These are phyloP conservation scores for Tragopan temminckii DNA, from an alignment of 2,797 vertebrate genomes.

Conservation along the genomic window DNA sequence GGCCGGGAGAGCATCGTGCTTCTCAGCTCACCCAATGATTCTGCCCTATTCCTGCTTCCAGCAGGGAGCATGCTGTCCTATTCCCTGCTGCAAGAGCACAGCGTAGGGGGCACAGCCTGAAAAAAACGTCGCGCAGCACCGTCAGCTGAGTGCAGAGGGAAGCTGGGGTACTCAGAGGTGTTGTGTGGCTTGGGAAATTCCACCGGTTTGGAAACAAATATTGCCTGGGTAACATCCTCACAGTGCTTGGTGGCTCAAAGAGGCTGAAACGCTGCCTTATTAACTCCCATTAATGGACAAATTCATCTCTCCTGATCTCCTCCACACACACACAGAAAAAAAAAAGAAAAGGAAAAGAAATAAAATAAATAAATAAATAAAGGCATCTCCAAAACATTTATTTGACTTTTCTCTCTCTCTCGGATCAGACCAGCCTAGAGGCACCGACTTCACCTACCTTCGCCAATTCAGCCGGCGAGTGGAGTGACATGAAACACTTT, in stretches of 20 bases:
- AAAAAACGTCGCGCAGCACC: conserved; percentile 37
- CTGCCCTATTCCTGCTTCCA: background rate
- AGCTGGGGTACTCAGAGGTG: background rate
- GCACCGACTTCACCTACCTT: conserved; percentile 23
- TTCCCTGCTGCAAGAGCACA: conserved; percentile 11
- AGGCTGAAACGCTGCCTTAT: conserved; percentile 26
- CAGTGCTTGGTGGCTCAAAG: conserved; percentile 22
- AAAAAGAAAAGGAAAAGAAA: background rate
- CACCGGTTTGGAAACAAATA: conserved; percentile 33
- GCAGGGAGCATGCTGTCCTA: background rate
- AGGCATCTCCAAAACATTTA: conserved; percentile 63
- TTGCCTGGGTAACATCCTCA: conserved; percentile 62
- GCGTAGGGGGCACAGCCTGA: background rate
- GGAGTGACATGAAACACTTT: background rate
- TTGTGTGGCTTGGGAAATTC: background rate
- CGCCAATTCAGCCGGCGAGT: background rate
- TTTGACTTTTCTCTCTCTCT: conserved; percentile 33
- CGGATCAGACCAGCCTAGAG: conserved; percentile 30
- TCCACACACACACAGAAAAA: background rate
- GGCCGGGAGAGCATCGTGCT: conserved; percentile 32
- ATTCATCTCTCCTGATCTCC: background rate
- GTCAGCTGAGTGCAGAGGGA: conserved; percentile 18
- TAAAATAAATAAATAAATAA: conserved; percentile 82
- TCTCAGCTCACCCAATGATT: conserved; percentile 20
- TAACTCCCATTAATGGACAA: background rate